Base-by-base conservation (phyloP, 2,113 vertebrate species). In the Cynopterus brachyotis region DNA sequence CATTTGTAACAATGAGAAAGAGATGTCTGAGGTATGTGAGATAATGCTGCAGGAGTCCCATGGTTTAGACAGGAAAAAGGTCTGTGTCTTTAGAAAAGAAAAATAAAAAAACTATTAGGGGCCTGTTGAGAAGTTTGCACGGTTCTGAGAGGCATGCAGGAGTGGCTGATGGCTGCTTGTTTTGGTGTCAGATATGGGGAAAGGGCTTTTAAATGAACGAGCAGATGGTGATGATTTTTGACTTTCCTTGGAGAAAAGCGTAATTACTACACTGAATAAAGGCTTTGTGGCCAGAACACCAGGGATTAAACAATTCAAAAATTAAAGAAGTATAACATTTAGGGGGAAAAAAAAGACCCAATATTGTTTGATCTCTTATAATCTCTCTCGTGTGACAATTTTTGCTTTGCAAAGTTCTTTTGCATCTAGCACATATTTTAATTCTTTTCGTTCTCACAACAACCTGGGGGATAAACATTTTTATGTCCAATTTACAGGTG, bases 1-100 rank as follows among this genome's bases (percentile, higher is more conserved):
- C 84, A 70, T 90, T 93, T 94, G 70, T 92, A 93, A 82, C 80
- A 85, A 12, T 26, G 78, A 89, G 79, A 86, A 92, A 91, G 80
- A 94, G 69, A 75, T 83, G 94, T 85, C 4, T 24, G 50, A 78
- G 66, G 35, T 53, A 16, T 69, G 64, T 40, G 45, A 76, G 67
- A 80, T 60, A 78, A 85, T 90, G 55, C 85, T 57, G 2, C 4
- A 19, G 85, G 80, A 60, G 22, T 42, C 67, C 67, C 20, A 5
- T 10, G 24, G 28, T 20, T 94, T 86, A 78, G 81, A 87, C 35
- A 84, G 79, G 76, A 32, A 73, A 76, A 55, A 20, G 37, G 11
- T 37, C 90, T 76, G 2, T 67, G 55, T 96, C 72, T 96, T 94
- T 73, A 69, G 53, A 76, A 85, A 75, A 57, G 45, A 70, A 87